These are phyloP conservation scores for Tachycineta bicolor DNA, from an alignment of 2,113 vertebrate species.

Conservation along the genomic window DNA sequence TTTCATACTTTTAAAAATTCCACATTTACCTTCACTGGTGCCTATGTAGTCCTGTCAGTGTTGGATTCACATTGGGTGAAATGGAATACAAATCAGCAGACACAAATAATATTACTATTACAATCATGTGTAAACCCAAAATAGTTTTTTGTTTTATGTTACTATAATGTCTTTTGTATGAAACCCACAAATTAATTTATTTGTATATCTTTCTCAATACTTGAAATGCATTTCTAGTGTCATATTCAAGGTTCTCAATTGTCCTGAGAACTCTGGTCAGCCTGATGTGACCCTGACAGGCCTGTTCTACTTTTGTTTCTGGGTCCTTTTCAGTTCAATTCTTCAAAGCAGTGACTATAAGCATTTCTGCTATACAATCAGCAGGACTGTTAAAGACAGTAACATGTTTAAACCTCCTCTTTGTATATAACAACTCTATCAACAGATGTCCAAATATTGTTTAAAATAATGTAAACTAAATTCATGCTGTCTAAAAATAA, in stretches of 20 bases:
- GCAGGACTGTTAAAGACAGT: not conserved
- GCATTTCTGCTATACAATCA: not conserved
- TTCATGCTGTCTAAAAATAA: not conserved
- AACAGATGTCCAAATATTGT: not conserved
- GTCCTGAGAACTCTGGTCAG: not conserved
- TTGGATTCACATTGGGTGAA: not conserved
- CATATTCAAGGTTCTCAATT: not conserved
- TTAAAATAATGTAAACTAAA: not conserved
- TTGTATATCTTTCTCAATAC: not conserved
- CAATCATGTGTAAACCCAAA: not conserved
- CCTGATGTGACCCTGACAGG: not conserved
- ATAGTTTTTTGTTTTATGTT: not conserved
- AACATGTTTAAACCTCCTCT: not conserved
- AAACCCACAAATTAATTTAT: not conserved
- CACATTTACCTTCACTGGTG: not conserved
- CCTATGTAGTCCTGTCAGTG: not conserved
- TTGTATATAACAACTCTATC: not conserved
- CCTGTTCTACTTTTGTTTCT: not conserved
- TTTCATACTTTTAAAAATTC: not conserved
- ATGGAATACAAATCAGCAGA: not conserved
- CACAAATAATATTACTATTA: not conserved
- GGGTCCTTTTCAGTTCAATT: not conserved
- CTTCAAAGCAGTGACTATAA: not conserved
- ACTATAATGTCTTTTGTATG: not conserved
- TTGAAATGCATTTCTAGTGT: not conserved